Base-by-base conservation (phyloP, 2,113 vertebrate species). In the Oncorhynchus nerka region DNA sequence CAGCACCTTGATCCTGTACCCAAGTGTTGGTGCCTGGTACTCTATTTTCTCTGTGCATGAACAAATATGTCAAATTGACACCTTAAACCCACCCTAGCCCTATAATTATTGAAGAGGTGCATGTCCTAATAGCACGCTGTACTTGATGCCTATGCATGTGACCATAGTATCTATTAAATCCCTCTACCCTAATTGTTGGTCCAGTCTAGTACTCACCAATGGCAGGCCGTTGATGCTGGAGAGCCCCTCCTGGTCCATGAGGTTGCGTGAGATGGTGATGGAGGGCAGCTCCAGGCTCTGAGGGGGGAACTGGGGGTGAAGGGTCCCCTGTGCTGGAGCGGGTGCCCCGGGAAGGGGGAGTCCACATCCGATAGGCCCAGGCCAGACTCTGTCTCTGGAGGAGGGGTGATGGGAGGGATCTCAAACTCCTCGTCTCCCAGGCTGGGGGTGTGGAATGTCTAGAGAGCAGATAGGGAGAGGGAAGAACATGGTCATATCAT, bases 371-470 rank as follows among this genome's bases (percentile, higher is more conserved):
- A 92, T 72, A 97, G 92, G 34, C 95, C 95, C 83, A 98, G 89
- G 45, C 95, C 81, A 1, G 96, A 94, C 82, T 99, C 97, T 0
- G 95, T 93, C 91, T 99, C 98, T 0, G 97, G 97, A 0, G 97
- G 98, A 69, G 98, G 97, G 0, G 97, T 99, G 66, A 99, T 99
- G 2, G 98, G 98, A 79, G 98, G 98, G 80, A 99, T 99, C 88
- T 99, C 98, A 32, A 99, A 99, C 91, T 99, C 98, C 87, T 99
- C 98, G 0, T 99, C 98, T 57, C 98, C 98, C 30, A 99, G 94
- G 89, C 97, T 99, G 0, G 98, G 98, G 0, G 98, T 99, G 69
- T 99, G 98, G 90, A 99, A 99, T 0, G 98, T 99, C 95, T 99
- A 19, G 51, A 55, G 84, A 71, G 79, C 80, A 86, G 76, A 78